These are phyloP conservation scores for Xiphophorus couchianus DNA, from an alignment of 2,113 vertebrate species.

Conservation along the genomic window DNA sequence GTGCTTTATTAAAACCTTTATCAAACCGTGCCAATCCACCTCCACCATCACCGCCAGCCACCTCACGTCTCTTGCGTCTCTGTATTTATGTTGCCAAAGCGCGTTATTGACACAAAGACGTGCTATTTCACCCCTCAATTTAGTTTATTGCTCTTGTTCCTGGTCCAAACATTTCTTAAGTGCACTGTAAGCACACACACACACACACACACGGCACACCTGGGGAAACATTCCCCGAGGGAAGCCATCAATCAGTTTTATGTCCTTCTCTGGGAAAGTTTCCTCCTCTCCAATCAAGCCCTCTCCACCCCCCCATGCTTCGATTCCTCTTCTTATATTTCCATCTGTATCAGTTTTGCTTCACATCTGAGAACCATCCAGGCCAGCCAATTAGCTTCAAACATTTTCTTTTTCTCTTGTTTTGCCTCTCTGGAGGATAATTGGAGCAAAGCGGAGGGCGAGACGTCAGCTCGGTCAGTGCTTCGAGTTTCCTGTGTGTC, in stretches of 20 bases:
- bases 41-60: conserved; percentile 12
- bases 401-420: conserved; percentile 63
- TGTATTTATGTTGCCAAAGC: conserved; percentile 45
- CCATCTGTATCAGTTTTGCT: conserved; percentile 80
- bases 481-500: conserved; percentile 33
- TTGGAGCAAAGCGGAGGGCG: conserved; percentile 56
- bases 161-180: conserved; percentile 75
- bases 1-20: conserved; percentile 26
- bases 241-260: conserved; percentile 86
- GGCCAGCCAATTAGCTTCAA: conserved; percentile 67
- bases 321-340: conserved; percentile 69
- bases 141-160: conserved; percentile 77
- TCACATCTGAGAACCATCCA: conserved; percentile 78
- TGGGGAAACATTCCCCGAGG: conserved; percentile 83
- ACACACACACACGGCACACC: conserved; percentile 74
- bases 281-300: conserved; percentile 75
- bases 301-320: conserved; percentile 42
- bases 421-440: conserved; percentile 50
- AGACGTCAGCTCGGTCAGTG: conserved; percentile 45
- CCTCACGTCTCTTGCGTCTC: conserved; percentile 30
- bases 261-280: conserved; percentile 81
- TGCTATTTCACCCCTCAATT: conserved; percentile 65
- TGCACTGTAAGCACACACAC: conserved; percentile 52
- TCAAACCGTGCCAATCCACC: conserved; percentile 20
- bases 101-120: conserved; percentile 64